Base-by-base conservation (phyloP, 1,140 invertebrate species). In the Pristionchus pacificus region DNA sequence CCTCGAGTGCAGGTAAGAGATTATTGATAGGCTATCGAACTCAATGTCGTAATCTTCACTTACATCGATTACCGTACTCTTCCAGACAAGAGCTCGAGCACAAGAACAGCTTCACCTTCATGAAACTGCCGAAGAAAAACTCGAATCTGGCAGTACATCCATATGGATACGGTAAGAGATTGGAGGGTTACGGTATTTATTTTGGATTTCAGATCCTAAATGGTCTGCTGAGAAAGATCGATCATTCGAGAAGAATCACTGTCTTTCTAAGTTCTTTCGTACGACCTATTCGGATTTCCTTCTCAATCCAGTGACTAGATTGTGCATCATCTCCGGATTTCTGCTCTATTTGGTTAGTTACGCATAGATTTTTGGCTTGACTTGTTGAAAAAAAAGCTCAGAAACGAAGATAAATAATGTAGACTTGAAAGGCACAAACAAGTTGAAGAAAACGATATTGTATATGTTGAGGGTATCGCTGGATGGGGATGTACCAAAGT, bases 301-400 rank as follows among this genome's bases (percentile, higher is more conserved):
- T 93, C 84, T 89, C 89, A 65, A 92, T 93, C 76, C 92, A 93
- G 82, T 89, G 89, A 71, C 88, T 92, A 31, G 95, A 93, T 84
- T 89, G 91, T 89, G 89, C 15, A 94, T 93, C 87, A 93, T 95
- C 86, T 87, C 91, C 92, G 30, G 93, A 93, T 90, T 89, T 69
- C 87, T 93, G 76, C 91, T 91, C 0, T 85, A 86, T 28, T 87
- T 91, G 28, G 87, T 95, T 3, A 92, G 92, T 81, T 89, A n/a
- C n/a, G n/a, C n/a, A n/a, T n/a, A n/a, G n/a, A n/a, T n/a, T n/a
- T n/a, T n/a, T n/a, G n/a, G n/a, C n/a, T n/a, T n/a, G n/a, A n/a
- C n/a, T n/a, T n/a, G n/a, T n/a, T n/a, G n/a, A n/a, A n/a, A n/a
- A n/a, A n/a, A n/a, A n/a, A n/a, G n/a, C n/a, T n/a, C n/a, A n/a